phyloP scores from a whole-genome alignment of 2,797 vertebrate species.

The Limosa lapponica region DNA sequence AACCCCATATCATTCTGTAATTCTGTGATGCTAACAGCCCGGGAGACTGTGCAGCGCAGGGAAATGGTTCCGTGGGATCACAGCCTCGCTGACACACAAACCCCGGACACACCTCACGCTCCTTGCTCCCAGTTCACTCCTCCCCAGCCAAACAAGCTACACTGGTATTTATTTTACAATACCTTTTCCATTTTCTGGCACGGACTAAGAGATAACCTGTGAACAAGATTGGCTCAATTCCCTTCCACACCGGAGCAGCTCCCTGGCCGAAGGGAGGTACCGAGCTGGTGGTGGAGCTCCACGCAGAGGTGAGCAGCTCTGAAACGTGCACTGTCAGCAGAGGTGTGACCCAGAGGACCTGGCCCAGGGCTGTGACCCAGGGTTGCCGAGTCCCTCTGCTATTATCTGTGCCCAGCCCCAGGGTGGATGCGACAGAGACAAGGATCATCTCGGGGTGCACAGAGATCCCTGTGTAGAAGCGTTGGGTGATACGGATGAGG shows the following conservation, averaged over 20 bases:
- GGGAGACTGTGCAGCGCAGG: not conserved
- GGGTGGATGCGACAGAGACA: not conserved
- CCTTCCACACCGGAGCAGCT: not conserved
- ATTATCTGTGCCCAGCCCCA: rapidly evolving
- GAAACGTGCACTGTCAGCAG: rapidly evolving
- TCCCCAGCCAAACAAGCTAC: not conserved
- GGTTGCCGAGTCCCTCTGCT: not conserved
- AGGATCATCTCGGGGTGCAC: not conserved
- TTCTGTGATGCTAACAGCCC: not conserved
- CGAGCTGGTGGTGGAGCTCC: not conserved
- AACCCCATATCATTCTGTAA: too few species aligned
- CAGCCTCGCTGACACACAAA: not conserved
- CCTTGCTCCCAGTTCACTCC: not conserved
- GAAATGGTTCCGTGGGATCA: rapidly evolving
- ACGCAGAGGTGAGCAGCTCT: not conserved
- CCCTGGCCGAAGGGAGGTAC: not conserved
- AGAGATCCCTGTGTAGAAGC: rapidly evolving
- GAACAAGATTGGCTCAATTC: not conserved
- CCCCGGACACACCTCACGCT: not conserved
- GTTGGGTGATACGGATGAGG: not conserved
- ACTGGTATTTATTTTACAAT: not conserved
- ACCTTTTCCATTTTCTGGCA: not conserved
- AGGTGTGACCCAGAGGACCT: not conserved
- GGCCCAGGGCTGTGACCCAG: not conserved
- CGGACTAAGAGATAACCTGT: not conserved